Conservation (phyloP, 2,888 invertebrate genomes). For the Agonopterix alstromeriana region DNA sequence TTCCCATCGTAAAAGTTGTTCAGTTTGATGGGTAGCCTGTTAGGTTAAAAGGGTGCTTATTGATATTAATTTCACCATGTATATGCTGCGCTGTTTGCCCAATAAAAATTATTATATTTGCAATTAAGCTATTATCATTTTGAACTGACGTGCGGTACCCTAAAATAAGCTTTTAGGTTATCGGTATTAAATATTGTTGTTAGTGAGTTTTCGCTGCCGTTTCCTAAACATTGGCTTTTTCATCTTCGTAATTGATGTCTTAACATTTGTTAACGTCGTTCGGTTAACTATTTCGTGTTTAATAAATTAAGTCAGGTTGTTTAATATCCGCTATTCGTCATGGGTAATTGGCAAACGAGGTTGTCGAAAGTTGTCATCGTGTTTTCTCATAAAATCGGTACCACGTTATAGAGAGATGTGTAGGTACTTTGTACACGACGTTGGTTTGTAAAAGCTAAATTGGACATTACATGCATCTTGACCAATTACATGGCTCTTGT, state of each 20-base stretch:
- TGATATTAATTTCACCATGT: too few species aligned
- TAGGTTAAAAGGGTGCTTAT: too few species aligned
- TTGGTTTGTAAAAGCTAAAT: too few species aligned
- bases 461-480: too few species aligned
- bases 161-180: not conserved
- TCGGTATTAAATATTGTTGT: slow-evolving; percentile 4
- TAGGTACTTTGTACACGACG: too few species aligned
- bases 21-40: too few species aligned
- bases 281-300: slow-evolving; percentile 38
- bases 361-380: slow-evolving; percentile 22
- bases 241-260: slow-evolving; percentile 36
- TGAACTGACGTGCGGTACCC: not conserved
- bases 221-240: slow-evolving; percentile 35
- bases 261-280: slow-evolving; percentile 43
- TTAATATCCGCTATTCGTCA: slow-evolving; percentile 39
- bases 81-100: too few species aligned
- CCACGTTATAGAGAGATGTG: too few species aligned
- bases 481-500: too few species aligned
- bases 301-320: slow-evolving; percentile 37
- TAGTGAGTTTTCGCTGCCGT: slow-evolving; percentile 26
- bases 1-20: too few species aligned
- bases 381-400: slow-evolving; percentile 15
- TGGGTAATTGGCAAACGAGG: slow-evolving; percentile 35
- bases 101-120: too few species aligned
- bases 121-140: too few species aligned